phyloP scores from a whole-genome alignment of 2,888 invertebrate genomes.

The Phyllotreta cruciferae region DNA sequence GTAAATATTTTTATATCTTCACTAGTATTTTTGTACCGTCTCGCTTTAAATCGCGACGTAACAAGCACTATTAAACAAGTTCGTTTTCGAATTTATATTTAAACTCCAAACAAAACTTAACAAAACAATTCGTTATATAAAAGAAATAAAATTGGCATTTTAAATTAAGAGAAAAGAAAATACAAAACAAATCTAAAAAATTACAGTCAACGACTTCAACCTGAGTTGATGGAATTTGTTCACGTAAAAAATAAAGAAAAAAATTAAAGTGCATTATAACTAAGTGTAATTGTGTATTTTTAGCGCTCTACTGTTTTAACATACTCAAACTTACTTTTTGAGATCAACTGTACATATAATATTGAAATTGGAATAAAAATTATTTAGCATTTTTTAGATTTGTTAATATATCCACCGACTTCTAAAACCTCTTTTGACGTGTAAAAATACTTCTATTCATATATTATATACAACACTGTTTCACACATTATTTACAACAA shows the following conservation, averaged over 20 bases:
- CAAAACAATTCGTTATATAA: constrained; percentile 37
- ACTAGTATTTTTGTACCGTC: constrained; percentile 28
- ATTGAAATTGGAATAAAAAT: constrained; percentile 1
- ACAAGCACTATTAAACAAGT: constrained; percentile 29
- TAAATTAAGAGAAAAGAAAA: constrained; percentile 35
- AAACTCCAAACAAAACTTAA: constrained; percentile 48
- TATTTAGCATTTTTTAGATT: constrained; percentile 38
- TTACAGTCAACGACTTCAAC: constrained; percentile 23
- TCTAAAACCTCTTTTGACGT: constrained; percentile 6
- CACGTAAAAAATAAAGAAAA: constrained; percentile 1
- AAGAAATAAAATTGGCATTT: constrained; percentile 8
- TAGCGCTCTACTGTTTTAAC: constrained; percentile 2
- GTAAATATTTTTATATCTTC: constrained; percentile 50
- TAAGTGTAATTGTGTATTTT: constrained; percentile 18
- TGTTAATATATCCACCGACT: constrained; percentile 29
- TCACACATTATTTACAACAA: constrained; percentile 39
- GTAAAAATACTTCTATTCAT: constrained; percentile 23
- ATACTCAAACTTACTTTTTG: constrained; percentile 13
- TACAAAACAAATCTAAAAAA: constrained; percentile 48
- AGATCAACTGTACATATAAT: constrained; percentile 10
- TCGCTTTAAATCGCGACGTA: constrained; percentile 21
- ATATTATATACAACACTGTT: constrained; percentile 38
- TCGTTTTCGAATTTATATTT: constrained; percentile 43
- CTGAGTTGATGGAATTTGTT: constrained; percentile 23
- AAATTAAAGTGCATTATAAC: constrained; percentile 13